Evolutionary conservation across 2,113 vertebrate species (phyloP).

Genomic region (Furnarius figulus): DNA sequence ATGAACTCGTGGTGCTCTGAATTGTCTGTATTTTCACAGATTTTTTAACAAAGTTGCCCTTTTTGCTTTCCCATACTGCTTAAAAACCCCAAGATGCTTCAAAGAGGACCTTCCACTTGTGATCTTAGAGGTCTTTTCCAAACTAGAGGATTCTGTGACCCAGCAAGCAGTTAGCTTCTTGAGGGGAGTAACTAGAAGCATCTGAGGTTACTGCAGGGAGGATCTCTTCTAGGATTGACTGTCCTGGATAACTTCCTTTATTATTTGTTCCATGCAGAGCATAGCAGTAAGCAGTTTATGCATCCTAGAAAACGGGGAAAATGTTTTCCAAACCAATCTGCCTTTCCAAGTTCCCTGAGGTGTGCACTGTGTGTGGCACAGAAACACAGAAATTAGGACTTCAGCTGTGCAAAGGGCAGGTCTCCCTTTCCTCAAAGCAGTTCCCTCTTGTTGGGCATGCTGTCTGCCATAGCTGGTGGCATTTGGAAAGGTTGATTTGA

Average conservation of each 20-base stretch:
- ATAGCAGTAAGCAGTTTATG: neutral
- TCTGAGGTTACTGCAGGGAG: neutral
- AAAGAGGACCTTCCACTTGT: neutral
- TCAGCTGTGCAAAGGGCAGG: neutral
- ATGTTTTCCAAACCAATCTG: neutral
- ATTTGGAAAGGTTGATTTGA: neutral
- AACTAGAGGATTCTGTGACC: no score
- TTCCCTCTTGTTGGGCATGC: neutral
- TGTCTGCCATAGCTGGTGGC: neutral
- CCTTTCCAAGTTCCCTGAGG: neutral
- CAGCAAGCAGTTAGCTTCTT: neutral
- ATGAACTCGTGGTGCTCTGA: neutral
- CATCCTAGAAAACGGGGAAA: neutral
- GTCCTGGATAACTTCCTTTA: neutral
- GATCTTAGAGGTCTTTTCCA: neutral
- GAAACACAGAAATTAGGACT: neutral
- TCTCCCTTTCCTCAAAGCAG: neutral
- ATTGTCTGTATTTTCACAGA: neutral
- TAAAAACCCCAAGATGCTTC: neutral
- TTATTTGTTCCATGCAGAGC: neutral
- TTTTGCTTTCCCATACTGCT: neutral
- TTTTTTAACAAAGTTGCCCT: neutral
- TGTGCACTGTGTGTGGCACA: accelerated
- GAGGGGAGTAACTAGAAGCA: neutral
- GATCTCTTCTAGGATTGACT: neutral